phyloP scores from a whole-genome alignment of 2,888 invertebrate genomes.

The Drosophila rubida region DNA sequence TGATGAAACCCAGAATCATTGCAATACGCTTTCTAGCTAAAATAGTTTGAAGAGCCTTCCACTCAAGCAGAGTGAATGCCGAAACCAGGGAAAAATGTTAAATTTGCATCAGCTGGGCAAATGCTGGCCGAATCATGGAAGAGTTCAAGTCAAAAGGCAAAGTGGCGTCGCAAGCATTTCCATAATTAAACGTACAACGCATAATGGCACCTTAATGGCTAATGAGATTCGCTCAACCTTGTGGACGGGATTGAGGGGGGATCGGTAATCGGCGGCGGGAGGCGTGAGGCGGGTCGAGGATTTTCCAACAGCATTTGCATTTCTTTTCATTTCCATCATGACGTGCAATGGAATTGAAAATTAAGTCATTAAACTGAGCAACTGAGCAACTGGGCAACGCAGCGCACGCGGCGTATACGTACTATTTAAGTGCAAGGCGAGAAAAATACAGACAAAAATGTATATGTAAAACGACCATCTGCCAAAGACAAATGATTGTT shows the following conservation, averaged over 20 bases:
- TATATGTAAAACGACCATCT: constrained; percentile 6
- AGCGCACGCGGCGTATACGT: constrained; percentile 55
- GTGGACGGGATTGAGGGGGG: constrained; percentile 3
- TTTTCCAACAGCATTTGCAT: constrained; percentile 68
- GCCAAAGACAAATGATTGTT: constrained; percentile 62
- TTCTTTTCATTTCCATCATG: constrained; percentile 52
- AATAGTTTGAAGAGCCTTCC: neutral
- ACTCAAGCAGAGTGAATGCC: neutral
- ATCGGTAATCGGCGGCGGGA: constrained; percentile 1
- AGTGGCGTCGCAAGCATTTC: constrained; percentile 32
- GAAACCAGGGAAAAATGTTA: neutral
- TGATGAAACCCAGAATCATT: neutral
- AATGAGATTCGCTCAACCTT: constrained; percentile 54
- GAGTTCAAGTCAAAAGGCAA: constrained; percentile 22
- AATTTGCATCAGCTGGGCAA: constrained; percentile 9
- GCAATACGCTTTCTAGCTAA: neutral
- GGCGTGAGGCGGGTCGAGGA: constrained; percentile 11
- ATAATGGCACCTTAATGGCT: constrained; percentile 75
- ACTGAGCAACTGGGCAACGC: constrained; percentile 34
- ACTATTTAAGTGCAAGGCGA: constrained; percentile 42
- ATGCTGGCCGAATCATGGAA: constrained; percentile 2
- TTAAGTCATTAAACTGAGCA: constrained; percentile 75
- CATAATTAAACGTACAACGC: constrained; percentile 76
- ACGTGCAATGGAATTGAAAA: constrained; percentile 76
- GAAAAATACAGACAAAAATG: constrained; percentile 14